Evolutionary conservation across 2,797 vertebrate genomes (phyloP).

Genomic region (Morelia viridis): DNA sequence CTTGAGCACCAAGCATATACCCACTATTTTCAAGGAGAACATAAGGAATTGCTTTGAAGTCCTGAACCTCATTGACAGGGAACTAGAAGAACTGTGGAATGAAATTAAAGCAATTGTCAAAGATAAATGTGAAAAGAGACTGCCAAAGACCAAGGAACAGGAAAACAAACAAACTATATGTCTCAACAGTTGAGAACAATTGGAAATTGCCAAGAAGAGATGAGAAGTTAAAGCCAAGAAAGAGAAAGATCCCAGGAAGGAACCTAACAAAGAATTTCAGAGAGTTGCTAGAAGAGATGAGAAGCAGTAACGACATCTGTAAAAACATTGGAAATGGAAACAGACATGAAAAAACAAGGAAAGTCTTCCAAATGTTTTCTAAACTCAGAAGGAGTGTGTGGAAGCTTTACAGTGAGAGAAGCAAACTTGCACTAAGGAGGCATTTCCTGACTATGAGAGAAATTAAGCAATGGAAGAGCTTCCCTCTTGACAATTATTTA

Average conservation of each 20-base stretch:
- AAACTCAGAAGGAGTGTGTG: neutral
- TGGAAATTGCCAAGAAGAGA: neutral
- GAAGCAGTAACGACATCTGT: neutral
- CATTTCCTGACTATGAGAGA: neutral
- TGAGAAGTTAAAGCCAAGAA: neutral
- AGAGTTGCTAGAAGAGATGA: neutral
- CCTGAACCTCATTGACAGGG: neutral
- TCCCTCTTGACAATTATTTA: neutral
- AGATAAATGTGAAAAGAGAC: neutral
- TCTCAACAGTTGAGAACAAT: neutral
- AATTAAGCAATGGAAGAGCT: neutral
- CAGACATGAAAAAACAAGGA: neutral
- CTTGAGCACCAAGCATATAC: neutral
- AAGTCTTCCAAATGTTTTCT: neutral
- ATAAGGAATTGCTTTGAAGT: neutral
- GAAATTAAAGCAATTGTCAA: neutral
- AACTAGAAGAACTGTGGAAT: neutral
- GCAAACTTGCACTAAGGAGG: neutral
- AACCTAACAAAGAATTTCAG: neutral
- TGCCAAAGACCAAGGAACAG: neutral
- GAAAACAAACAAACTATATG: neutral
- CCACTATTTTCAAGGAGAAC: neutral
- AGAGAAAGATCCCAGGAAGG: neutral
- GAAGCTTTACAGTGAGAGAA: neutral
- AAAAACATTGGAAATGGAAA: neutral